These are phyloP conservation scores for Charanyca ferruginea DNA, from an alignment of 2,888 invertebrate genomes.

Conservation along the genomic window DNA sequence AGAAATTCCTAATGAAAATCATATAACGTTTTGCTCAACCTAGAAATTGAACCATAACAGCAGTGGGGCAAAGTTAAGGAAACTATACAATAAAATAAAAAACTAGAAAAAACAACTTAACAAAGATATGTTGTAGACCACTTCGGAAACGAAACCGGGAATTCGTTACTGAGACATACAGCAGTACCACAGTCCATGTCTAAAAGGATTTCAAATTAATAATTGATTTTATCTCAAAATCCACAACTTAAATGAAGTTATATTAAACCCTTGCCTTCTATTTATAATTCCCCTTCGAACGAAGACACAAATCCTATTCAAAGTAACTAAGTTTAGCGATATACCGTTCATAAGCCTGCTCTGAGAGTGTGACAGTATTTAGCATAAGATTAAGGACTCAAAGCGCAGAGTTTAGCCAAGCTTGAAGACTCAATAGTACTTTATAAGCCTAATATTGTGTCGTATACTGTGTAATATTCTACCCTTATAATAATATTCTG, in stretches of 20 bases:
- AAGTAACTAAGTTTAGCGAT: constrained; percentile 29
- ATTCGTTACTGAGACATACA: too few species aligned
- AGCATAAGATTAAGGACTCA: constrained; percentile 49
- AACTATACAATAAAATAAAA: too few species aligned
- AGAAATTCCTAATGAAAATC: too few species aligned
- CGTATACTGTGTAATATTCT: neutral
- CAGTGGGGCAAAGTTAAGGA: too few species aligned
- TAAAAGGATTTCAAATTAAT: neutral
- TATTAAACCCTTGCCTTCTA: constrained; percentile 13
- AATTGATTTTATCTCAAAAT: too few species aligned
- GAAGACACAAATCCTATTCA: constrained; percentile 41
- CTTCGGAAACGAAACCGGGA: too few species aligned
- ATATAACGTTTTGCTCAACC: too few species aligned
- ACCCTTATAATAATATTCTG: neutral
- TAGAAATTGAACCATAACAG: too few species aligned
- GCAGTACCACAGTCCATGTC: too few species aligned
- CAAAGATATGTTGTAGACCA: too few species aligned
- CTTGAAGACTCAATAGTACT: constrained; percentile 12
- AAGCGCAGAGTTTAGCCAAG: constrained; percentile 18
- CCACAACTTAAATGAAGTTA: too few species aligned
- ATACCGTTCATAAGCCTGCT: constrained; percentile 29
- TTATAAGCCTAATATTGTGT: constrained; percentile 27
- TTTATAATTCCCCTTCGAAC: constrained; percentile 5
- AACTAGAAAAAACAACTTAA: too few species aligned
- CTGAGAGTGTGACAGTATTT: constrained; percentile 39